Conservation (phyloP, 2,797 vertebrate genomes). For the Nyctibius grandis region DNA sequence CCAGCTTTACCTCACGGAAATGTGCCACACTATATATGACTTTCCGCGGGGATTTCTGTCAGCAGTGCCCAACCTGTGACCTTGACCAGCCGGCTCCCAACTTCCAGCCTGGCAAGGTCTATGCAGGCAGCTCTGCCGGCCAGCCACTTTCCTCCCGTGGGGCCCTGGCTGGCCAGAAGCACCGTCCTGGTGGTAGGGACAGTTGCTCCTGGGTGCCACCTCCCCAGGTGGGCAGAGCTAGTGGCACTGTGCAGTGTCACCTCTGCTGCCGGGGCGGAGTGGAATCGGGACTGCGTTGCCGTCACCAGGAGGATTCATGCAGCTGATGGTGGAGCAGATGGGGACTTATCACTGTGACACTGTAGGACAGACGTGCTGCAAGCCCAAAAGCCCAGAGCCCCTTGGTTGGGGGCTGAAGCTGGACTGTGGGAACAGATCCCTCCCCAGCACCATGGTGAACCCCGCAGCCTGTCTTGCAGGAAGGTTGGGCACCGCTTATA, state of each 20-base stretch:
- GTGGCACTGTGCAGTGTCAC: not conserved
- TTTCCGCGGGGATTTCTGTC: not conserved
- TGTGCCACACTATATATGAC: not conserved
- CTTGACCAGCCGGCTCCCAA: accelerated
- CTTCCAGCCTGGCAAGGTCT: not conserved
- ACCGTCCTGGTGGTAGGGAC: not conserved
- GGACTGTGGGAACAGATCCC: not conserved
- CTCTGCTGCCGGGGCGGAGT: accelerated
- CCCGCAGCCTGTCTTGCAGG: not conserved
- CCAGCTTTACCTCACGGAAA: not conserved
- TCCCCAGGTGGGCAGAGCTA: not conserved
- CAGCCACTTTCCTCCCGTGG: not conserved
- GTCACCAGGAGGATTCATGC: not conserved
- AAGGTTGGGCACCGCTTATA: not conserved
- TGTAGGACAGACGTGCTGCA: not conserved
- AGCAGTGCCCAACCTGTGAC: not conserved
- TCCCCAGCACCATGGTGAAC: not conserved
- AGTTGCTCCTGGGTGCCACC: not conserved
- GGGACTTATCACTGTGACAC: not conserved
- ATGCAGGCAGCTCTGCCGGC: not conserved
- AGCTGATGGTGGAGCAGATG: not conserved
- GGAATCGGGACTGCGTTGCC: not conserved
- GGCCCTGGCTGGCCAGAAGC: not conserved
- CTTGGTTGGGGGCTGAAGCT: not conserved
- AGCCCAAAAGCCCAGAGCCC: not conserved